Evolutionary conservation across 2,113 vertebrate species (phyloP).

Genomic region (Menura novaehollandiae): DNA sequence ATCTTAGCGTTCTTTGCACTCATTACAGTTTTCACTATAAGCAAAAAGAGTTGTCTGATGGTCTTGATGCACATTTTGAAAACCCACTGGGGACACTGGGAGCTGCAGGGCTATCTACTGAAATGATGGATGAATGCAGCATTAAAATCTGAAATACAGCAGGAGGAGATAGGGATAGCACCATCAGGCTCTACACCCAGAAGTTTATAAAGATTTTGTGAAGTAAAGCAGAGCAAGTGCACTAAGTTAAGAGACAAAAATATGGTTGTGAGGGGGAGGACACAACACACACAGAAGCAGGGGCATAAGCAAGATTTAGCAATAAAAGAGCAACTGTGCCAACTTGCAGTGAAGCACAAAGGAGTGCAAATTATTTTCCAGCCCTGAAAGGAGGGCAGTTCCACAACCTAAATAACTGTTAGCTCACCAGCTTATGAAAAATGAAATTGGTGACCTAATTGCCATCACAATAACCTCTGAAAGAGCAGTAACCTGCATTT

Average conservation of each 20-base stretch:
- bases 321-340: slow-evolving; percentile 64
- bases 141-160: not conserved
- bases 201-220: not conserved
- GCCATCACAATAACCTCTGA: not conserved
- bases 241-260: not conserved
- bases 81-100: not conserved
- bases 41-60: not conserved
- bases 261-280: not conserved
- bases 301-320: not conserved
- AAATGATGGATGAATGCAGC: not conserved
- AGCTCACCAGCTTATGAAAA: not conserved
- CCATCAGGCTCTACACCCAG: not conserved
- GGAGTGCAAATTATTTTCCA: slow-evolving; percentile 47
- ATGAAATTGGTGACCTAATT: not conserved
- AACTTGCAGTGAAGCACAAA: slow-evolving; percentile 38
- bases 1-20: not conserved
- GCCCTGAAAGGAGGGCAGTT: not conserved
- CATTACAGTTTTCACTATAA: not conserved
- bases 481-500: not conserved
- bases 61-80: not conserved
- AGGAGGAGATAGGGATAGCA: not conserved
- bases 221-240: not conserved
- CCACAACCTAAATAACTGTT: not conserved
- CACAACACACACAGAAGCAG: not conserved
- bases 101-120: accelerated